Base-by-base conservation (phyloP, 2,113 vertebrate species). In the Siphamia tubifer region DNA sequence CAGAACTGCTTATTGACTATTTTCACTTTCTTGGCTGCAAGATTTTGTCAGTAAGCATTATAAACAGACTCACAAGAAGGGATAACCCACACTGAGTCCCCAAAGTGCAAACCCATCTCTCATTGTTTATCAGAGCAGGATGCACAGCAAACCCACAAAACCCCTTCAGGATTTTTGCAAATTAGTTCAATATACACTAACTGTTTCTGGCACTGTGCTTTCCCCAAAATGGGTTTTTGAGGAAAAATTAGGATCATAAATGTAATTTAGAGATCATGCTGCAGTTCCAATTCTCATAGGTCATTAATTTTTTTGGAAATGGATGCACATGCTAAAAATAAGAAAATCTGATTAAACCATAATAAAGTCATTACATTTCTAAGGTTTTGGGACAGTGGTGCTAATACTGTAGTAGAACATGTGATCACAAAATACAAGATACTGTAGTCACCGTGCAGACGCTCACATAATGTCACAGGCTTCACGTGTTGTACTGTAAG, bases 391-490 rank as follows among this genome's bases (percentile, higher is more conserved):
- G 13, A 9, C 11, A 38, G 17, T 16, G 17, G n/a, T n/a, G n/a
- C n/a, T 25, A 24, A 34, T 0, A 1, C 10, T 39, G 28, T 17
- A 24, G 23, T 5, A 3, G 27, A 61, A 35, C 23, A 23, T 21
- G 13, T 31, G 45, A 67, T 52, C 24, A 32, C 36, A 25, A 40
- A 45, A n/a, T n/a, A n/a, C n/a, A n/a, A 28, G 32, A 19, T 16
- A 10, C 8, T 16, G 5, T 58, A n/a, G n/a, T n/a, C n/a, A n/a
- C 51, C 15, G 11, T 16, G 13, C 17, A 67, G 49, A 40, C 68
- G n/a, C n/a, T n/a, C n/a, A 75, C 11, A 63, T 27, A 35, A 20
- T 68, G 72, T 61, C 36, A 25, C 60, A 55, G 15, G 13, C 31
- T 44, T 19, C 12, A 28, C 51, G 47, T 38, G 38, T 48, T 68